Percentiles rank a stretch among this genome's conserved stretches.
phyloP scores from a whole-genome alignment of 2,113 vertebrate genomes.

The Oreochromis niloticus region DNA sequence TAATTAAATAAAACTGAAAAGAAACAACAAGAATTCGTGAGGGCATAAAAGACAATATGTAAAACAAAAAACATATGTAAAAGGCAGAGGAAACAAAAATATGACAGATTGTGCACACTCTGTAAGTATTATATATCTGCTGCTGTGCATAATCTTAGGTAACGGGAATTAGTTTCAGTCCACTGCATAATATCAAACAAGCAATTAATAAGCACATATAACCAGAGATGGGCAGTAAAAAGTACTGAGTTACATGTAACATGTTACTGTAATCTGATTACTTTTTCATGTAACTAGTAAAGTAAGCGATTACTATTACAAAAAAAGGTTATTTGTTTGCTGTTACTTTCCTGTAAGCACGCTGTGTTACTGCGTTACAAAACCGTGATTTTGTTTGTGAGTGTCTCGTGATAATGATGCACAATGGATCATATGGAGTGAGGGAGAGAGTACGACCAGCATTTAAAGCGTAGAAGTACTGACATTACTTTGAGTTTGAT shows the following conservation, averaged over 20 bases:
- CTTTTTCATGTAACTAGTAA: background rate
- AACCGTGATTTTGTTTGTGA: background rate
- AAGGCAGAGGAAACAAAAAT: background rate
- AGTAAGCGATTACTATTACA: background rate
- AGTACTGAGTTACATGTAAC: background rate
- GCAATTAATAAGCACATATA: background rate
- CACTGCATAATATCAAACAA: background rate
- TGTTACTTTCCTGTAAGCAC: accelerated
- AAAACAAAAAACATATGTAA: background rate
- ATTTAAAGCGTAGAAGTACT: too few relatives aligned
- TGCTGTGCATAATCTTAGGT: background rate
- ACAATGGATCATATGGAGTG: background rate
- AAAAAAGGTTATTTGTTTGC: background rate
- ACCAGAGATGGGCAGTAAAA: background rate
- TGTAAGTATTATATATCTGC: too few relatives aligned
- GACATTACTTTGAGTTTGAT: too few relatives aligned
- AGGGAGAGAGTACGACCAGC: background rate
- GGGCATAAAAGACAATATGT: background rate
- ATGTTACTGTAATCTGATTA: background rate
- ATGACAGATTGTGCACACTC: background rate
- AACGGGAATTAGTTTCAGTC: background rate
- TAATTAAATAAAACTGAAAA: background rate
- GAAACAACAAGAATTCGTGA: background rate
- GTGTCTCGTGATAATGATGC: background rate
- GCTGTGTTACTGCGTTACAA: background rate